phyloP scores from a whole-genome alignment of 2,888 invertebrate genomes.

The Hoplodrina blanda region DNA sequence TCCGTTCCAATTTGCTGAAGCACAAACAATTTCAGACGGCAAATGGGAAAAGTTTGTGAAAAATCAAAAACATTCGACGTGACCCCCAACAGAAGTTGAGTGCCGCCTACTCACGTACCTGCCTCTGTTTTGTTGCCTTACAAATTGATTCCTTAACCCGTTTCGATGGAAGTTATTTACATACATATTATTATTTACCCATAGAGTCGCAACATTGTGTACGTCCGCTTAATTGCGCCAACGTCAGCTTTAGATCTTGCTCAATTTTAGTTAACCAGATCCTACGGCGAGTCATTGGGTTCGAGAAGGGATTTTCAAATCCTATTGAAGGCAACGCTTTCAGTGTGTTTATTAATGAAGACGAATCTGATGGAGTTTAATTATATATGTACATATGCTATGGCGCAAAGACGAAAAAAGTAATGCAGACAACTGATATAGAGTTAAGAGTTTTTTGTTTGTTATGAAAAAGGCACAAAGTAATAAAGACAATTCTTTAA shows the following conservation, averaged over 20 bases:
- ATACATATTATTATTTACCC: constrained; percentile 60
- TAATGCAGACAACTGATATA: not conserved
- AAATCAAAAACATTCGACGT: constrained; percentile 50
- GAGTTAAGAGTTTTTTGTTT: constrained; percentile 11
- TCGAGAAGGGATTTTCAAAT: constrained; percentile 40
- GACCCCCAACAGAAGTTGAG: constrained; percentile 40
- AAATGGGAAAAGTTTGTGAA: constrained; percentile 58
- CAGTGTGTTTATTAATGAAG: constrained; percentile 37
- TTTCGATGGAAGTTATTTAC: constrained; percentile 59
- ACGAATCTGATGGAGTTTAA: constrained; percentile 19
- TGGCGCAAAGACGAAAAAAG: not conserved
- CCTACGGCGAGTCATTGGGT: constrained; percentile 33
- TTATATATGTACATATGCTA: not conserved
- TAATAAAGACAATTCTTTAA: constrained; percentile 27
- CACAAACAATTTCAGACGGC: constrained; percentile 43
- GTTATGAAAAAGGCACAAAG: constrained; percentile 21
- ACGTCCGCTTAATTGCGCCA: constrained; percentile 36
- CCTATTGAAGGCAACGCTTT: constrained; percentile 27
- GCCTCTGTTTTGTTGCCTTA: constrained; percentile 51
- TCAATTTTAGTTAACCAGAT: constrained; percentile 61
- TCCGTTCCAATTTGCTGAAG: constrained; percentile 46
- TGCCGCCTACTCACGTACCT: constrained; percentile 43
- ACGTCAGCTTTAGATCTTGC: constrained; percentile 52
- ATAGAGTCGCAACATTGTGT: constrained; percentile 50
- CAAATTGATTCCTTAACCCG: constrained; percentile 62